Base-by-base conservation (phyloP, 2,797 vertebrate species). In the Crenuchus spilurus region DNA sequence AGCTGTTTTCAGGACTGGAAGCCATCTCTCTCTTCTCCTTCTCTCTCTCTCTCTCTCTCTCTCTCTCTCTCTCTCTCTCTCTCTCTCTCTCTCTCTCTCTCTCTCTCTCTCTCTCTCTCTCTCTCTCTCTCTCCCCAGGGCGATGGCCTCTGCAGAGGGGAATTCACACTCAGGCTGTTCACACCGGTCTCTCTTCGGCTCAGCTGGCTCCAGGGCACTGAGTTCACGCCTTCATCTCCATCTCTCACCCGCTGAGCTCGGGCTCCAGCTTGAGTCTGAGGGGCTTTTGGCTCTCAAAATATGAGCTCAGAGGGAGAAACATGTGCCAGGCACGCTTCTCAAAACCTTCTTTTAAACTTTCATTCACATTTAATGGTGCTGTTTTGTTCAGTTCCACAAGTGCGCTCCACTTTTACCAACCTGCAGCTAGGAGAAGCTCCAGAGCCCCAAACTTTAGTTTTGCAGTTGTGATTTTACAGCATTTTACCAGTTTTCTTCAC, bases 1-100 rank as follows among this genome's bases (percentile, higher is more conserved):
- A 94, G 92, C 89, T 93, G 92, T 92, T 92, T 84, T 75, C 82
- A 87, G 88, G 90, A 90, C 91, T 86, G 81, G 79, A 75, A 86
- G 79, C 84, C 67, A 77, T 82, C 82, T 82, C 87, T 83, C 86
- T 87, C 86, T n/a, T n/a, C n/a, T n/a, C n/a, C n/a, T n/a, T 89
- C 87, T 86, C 86, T 88, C 11, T 48, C 74, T 74, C 84, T 91
- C 90, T 28, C 69, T 60, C 54, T 26, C 68, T 46, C 83, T 83
- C 86, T 84, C 86, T 87, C 86, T 88, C 87, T 86, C 84, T 88
- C 5, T 22, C 70, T 74, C 84, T 92, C 91, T 89, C 90, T 89
- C 87, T 86, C 86, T 88, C 11, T 48, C 74, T 74, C 84, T 91
- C 90, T 28, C 69, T 60, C 54, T 89, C 87, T 86, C 86, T 88